Percentiles rank a stretch among this genome's conserved stretches.
Evolutionary conservation across 1,140 invertebrate genomes (phyloP).

Genomic region (Drosophila insularis): DNA sequence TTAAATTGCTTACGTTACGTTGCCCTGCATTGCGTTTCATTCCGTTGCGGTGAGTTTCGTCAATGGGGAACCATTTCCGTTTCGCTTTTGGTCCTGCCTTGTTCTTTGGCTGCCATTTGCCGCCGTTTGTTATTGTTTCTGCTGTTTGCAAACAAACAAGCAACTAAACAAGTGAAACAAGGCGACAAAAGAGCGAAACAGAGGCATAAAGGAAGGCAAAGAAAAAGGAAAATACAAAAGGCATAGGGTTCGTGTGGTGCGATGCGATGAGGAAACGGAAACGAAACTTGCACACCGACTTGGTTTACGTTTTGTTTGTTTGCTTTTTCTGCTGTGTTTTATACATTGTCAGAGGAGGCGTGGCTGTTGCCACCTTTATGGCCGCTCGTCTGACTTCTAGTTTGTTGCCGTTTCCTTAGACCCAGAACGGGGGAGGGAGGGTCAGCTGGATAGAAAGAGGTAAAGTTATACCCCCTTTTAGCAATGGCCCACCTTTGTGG

Average conservation of each 20-base stretch:
- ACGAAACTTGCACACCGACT: conserved; percentile 20
- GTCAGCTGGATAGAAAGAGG: neutral
- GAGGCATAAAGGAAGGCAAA: neutral
- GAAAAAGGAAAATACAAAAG: neutral
- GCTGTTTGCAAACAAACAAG: conserved; percentile 44
- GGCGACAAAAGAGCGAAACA: conserved; percentile 6
- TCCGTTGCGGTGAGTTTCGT: conserved; percentile 32
- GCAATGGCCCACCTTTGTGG: neutral
- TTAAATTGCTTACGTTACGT: conserved; percentile 21
- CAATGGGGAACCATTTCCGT: conserved; percentile 33
- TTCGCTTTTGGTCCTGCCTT: neutral
- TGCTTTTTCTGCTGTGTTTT: neutral
- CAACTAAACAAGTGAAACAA: conserved; percentile 30
- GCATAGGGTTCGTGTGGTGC: neutral
- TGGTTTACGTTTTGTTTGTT: neutral
- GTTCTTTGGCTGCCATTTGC: conserved; percentile 50
- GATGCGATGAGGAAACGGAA: conserved; percentile 22
- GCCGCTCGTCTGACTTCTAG: conserved; percentile 17
- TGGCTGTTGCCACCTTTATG: conserved; percentile 13
- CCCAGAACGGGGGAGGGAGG: neutral
- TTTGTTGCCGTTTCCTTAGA: conserved; percentile 29
- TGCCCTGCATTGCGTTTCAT: conserved; percentile 14
- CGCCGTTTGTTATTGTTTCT: conserved; percentile 49
- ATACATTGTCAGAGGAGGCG: conserved; percentile 19
- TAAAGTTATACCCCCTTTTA: neutral